A percentile compares a stretch with the other conserved stretches of the same genome.
phyloP scores from a whole-genome alignment of 2,888 invertebrate genomes.

The Bruchidius siliquastri region DNA sequence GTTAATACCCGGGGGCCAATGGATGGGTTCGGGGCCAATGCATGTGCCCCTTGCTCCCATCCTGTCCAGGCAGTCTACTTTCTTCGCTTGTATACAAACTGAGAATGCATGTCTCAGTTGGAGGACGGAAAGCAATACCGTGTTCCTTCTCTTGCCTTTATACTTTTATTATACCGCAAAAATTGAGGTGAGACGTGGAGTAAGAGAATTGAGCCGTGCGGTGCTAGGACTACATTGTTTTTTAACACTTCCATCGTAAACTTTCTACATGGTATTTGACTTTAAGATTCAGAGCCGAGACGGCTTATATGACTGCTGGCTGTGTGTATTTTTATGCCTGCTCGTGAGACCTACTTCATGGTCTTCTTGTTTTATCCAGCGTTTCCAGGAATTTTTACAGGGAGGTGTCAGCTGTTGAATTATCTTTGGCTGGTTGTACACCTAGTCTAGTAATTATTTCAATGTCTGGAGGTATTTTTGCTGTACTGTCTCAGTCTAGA shows the following conservation, averaged over 20 bases:
- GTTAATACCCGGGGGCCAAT: too few species aligned
- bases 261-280: background rate
- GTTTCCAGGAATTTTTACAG: background rate
- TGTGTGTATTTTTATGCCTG: background rate
- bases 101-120: background rate
- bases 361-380: background rate
- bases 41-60: too few species aligned
- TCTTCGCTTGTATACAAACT: background rate
- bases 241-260: background rate
- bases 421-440: too few species aligned
- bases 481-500: too few species aligned
- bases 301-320: background rate
- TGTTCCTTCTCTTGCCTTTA: background rate
- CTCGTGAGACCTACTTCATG: background rate
- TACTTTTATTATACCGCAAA: background rate
- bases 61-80: too few species aligned
- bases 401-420: background rate
- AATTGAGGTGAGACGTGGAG: background rate
- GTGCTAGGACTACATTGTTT: background rate
- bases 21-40: too few species aligned
- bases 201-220: background rate
- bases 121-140: background rate
- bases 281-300: background rate
- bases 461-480: too few species aligned
- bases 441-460: too few species aligned